Evolutionary conservation across 2,888 invertebrate species (phyloP), one percentile per base, ranked within the genome.

Genomic region (Timema podura): DNA sequence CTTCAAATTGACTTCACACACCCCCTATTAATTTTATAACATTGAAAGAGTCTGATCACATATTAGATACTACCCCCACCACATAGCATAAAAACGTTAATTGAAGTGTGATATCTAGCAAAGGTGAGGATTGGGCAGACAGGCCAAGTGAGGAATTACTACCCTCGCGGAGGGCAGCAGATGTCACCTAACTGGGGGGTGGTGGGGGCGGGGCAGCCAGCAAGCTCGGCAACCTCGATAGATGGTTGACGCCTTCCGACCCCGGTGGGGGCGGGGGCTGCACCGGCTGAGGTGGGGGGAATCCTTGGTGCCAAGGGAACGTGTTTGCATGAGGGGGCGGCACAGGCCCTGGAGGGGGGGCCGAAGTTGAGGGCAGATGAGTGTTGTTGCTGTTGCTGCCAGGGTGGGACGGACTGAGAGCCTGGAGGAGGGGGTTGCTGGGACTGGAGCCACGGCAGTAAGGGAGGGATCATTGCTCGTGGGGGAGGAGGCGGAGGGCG

Each of bases 201-300:
- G 90, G 90, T 13, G 90, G 90, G 6, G 90, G 90, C 5, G 90
- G 90, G 47, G 89, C 88, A 65, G 88, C 85, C 65, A 88, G 77
- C 66, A 90, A 77, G 65, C 82, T 84, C 3, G 85, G 86, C 61
- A 86, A 79, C 6, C 82, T 77, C 7, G 81, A 79, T 46, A 82
- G 72, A 67, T 83, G 84, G 69, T 86, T 82, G 45, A 75, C 75
- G 13, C 75, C 73, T 30, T 71, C 73, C 48, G 68, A 69, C 9
- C 69, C 68, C 2, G 74, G 64, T 13, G 74, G 76, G 10, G 76
- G 77, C 16, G 77, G 78, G 3, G 77, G 77, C 15, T 71, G 75
- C 15, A 75, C 75, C 5, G 76, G 74, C 69, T 48, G 73, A 13
- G 74, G 74, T 5, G 75, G 74, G 10, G 77, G 74, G 65, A 59